Conservation (phyloP, 2,113 vertebrate genomes). For the Erinaceus europaeus region DNA sequence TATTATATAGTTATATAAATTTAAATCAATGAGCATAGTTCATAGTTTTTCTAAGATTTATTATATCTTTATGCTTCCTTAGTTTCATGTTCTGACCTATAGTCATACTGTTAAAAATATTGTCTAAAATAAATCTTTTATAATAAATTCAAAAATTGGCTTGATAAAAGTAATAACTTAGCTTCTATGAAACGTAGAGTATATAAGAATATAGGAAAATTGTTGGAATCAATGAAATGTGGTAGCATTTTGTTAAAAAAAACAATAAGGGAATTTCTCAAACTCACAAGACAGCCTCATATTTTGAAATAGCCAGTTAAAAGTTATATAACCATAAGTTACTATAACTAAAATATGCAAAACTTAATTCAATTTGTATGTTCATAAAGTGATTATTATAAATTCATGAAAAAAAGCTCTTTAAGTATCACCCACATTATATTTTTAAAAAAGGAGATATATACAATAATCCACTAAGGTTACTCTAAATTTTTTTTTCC, state of each 20-base stretch:
- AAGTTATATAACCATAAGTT: background rate
- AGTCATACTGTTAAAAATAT: background rate
- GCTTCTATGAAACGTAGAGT: background rate
- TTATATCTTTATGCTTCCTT: too few species aligned
- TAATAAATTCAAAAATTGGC: too few species aligned
- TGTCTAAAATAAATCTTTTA: background rate
- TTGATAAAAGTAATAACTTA: constrained; percentile 15
- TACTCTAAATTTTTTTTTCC: constrained; percentile 57
- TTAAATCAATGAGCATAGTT: too few species aligned
- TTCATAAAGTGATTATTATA: background rate
- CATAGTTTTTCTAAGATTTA: too few species aligned
- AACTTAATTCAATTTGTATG: background rate
- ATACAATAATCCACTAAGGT: background rate
- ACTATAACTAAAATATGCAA: background rate
- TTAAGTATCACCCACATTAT: background rate
- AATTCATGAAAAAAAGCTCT: constrained; percentile 16
- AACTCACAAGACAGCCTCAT: background rate
- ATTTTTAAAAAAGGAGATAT: background rate
- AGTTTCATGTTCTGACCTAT: constrained; percentile 34
- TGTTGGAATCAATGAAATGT: background rate
- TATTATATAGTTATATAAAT: too few species aligned
- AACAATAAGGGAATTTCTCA: background rate
- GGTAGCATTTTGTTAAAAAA: background rate
- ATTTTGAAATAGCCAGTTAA: background rate
- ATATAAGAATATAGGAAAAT: background rate